A percentile compares a stretch with the other conserved stretches of the same genome.
phyloP scores from a whole-genome alignment of 2,888 invertebrate species.

The Pollenia griseotomentosa region DNA sequence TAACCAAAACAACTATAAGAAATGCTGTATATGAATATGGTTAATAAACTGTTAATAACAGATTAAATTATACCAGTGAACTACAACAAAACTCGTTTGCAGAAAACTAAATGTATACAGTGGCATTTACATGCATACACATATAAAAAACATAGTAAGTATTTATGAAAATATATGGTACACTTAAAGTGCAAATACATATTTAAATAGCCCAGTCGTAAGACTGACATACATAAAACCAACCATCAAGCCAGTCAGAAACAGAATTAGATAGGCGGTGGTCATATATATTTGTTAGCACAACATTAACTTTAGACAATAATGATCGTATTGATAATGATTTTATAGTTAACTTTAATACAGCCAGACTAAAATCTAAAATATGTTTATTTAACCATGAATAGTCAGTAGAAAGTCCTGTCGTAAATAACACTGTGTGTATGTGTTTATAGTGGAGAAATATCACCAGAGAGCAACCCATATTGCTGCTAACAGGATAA shows the following conservation, averaged over 20 bases:
- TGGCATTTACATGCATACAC: background rate
- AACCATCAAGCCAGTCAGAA: no score
- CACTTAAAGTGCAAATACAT: background rate
- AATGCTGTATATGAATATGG: background rate
- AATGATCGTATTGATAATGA: slow-evolving; percentile 67
- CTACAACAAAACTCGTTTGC: slow-evolving; percentile 2
- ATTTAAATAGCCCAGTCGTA: background rate
- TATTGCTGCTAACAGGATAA: slow-evolving; percentile 7
- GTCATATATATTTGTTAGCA: slow-evolving; percentile 43
- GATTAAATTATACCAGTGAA: slow-evolving; percentile 46
- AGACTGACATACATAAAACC: background rate
- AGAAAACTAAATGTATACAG: background rate
- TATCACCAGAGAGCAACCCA: slow-evolving; percentile 8
- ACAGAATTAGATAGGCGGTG: background rate
- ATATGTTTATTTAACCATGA: background rate
- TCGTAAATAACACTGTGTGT: slow-evolving; percentile 12
- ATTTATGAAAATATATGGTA: background rate
- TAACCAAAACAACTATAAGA: background rate
- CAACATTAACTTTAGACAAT: slow-evolving; percentile 61
- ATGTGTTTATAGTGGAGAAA: background rate
- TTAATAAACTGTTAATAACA: slow-evolving; percentile 48
- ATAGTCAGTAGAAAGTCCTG: background rate
- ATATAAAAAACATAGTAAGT: no score
- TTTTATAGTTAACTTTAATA: slow-evolving; percentile 55
- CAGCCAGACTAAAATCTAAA: slow-evolving; percentile 6